A percentile compares a stretch with the other conserved stretches of the same genome.
Conservation (phyloP, 1,140 invertebrate genomes). For the Tenebrio molitor region DNA sequence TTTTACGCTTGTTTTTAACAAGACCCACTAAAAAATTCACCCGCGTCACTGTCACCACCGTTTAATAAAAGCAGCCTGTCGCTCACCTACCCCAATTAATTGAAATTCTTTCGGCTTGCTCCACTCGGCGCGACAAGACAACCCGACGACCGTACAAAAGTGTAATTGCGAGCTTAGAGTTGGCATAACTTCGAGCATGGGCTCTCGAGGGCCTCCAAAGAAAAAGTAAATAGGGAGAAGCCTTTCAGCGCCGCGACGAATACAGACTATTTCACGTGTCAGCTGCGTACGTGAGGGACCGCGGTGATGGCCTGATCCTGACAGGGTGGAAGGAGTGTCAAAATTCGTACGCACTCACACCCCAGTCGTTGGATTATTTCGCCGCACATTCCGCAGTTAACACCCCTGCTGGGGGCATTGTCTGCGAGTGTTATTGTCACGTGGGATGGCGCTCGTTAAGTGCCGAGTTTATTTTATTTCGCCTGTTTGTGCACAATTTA, state of each 20-base stretch:
- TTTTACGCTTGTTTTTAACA: no score
- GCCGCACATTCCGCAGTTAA: no score
- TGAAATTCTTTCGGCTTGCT: conserved; percentile 11
- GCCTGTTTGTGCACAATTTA: no score
- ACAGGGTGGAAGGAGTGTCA: conserved; percentile 15
- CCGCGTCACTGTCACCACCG: no score
- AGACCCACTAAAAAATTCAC: no score
- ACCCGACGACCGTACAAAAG: background rate
- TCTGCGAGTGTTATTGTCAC: no score
- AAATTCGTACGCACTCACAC: background rate
- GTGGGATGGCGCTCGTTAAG: no score
- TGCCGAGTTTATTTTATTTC: no score
- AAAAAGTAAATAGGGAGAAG: conserved; percentile 15
- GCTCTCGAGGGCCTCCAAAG: background rate
- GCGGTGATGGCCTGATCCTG: background rate
- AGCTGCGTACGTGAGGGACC: conserved; percentile 14
- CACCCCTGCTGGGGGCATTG: no score
- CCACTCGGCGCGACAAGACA: no score
- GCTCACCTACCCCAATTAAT: background rate
- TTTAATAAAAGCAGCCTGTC: no score
- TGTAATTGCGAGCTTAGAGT: conserved; percentile 6
- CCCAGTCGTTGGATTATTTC: no score
- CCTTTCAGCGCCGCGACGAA: conserved; percentile 18
- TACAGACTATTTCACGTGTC: conserved; percentile 12
- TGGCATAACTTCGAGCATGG: background rate